Conservation (phyloP, 1,140 invertebrate species). For the Elymnias hypermnestra region DNA sequence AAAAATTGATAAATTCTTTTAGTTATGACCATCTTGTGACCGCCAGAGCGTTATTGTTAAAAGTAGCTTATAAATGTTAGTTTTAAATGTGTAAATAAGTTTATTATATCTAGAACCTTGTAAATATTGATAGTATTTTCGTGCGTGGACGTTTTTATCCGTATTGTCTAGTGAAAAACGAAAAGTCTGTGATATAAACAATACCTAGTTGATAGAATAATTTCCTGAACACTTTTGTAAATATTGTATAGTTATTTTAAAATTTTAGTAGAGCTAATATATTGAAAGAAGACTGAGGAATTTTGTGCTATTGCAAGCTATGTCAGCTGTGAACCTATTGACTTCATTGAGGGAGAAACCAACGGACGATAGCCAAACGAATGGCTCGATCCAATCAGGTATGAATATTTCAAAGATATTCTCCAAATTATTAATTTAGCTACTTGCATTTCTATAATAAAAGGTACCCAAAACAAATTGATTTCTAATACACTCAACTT, state of each 20-base stretch:
- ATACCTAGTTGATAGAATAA: constrained; percentile 72
- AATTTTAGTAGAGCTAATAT: constrained; percentile 69
- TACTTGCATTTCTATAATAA: too few species aligned
- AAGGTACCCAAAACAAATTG: too few species aligned
- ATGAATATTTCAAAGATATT: constrained; percentile 15
- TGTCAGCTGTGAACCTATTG: constrained; percentile 73
- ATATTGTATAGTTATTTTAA: constrained; percentile 73
- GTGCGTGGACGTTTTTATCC: constrained; percentile 75
- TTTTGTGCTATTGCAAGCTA: constrained; percentile 64
- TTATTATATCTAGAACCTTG: constrained; percentile 68
- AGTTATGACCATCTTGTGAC: constrained; percentile 75
- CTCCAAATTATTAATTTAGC: too few species aligned
- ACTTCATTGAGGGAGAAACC: constrained; percentile 70
- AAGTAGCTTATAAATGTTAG: constrained; percentile 72
- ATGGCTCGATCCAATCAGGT: constrained; percentile 42
- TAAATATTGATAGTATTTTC: constrained; percentile 74
- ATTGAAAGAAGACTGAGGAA: constrained; percentile 73
- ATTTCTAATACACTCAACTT: too few species aligned
- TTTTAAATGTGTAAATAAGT: constrained; percentile 76
- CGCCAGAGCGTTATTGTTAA: constrained; percentile 72
- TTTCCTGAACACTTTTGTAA: constrained; percentile 71
- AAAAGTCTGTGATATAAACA: constrained; percentile 78
- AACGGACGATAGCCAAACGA: constrained; percentile 45
- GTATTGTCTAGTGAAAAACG: constrained; percentile 74
- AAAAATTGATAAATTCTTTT: constrained; percentile 76